A percentile compares a stretch with the other conserved stretches of the same genome.
Conservation (phyloP, 2,113 vertebrate genomes). For the Nothoprocta perdicaria region DNA sequence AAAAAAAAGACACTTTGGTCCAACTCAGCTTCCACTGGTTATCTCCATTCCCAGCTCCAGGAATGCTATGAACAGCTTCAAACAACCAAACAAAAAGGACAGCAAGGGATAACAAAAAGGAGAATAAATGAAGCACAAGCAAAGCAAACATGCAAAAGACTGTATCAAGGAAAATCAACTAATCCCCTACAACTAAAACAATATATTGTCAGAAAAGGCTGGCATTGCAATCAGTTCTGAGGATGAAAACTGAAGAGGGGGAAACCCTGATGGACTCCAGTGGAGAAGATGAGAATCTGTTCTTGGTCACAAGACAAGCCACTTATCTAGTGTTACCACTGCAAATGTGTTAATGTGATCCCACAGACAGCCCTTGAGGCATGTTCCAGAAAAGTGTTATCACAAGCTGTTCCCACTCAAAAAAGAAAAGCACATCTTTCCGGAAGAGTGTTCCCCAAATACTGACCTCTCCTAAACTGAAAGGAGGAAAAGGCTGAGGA, state of each 20-base stretch:
- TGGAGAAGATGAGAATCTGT: background rate
- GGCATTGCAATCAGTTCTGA: background rate
- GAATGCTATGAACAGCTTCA: background rate
- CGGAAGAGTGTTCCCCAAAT: background rate
- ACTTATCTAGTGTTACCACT: background rate
- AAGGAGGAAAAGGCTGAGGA: background rate
- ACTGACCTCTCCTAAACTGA: background rate
- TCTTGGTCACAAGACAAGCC: background rate
- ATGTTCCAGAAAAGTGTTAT: background rate
- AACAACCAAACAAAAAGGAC: background rate
- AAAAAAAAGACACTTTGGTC: background rate
- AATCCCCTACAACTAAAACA: background rate
- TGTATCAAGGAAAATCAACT: background rate
- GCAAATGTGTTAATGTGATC: background rate
- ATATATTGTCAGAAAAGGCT: background rate
- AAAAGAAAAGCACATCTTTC: background rate
- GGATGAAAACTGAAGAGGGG: background rate
- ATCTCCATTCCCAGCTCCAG: background rate
- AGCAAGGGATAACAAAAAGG: no score
- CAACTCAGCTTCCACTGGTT: background rate
- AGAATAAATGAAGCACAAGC: background rate
- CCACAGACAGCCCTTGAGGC: background rate
- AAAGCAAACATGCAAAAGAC: background rate
- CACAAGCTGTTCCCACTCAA: background rate
- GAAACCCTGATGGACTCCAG: background rate